phyloP scores from a whole-genome alignment of 1,140 invertebrate species.

The Pomacea maculata region DNA sequence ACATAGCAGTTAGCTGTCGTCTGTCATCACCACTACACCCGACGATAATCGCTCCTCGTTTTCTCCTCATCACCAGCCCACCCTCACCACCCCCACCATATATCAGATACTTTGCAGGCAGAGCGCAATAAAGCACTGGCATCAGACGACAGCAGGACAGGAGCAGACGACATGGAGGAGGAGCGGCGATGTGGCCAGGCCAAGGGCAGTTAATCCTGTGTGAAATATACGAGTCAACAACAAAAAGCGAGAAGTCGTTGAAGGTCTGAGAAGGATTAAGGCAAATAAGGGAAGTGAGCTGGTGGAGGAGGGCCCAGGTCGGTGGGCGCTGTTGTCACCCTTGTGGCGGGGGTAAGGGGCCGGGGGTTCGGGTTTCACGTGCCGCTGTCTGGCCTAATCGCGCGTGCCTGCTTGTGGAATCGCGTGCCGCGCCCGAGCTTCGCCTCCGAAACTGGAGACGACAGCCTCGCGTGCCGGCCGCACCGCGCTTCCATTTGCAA shows the following conservation, averaged over 20 bases:
- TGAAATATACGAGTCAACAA: slow-evolving; percentile 23
- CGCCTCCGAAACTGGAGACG: slow-evolving; percentile 21
- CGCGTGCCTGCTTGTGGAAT: slow-evolving; percentile 8
- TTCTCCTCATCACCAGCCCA: too few relatives aligned
- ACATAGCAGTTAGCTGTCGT: too few relatives aligned
- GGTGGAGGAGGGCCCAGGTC: too few relatives aligned
- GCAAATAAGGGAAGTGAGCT: slow-evolving; percentile 16
- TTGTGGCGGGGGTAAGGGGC: too few relatives aligned
- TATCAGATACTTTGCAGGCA: too few relatives aligned
- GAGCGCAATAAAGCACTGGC: too few relatives aligned
- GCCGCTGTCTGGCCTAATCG: slow-evolving; percentile 19
- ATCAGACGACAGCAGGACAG: too few relatives aligned
- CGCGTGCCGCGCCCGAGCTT: slow-evolving; percentile 1
- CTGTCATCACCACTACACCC: too few relatives aligned
- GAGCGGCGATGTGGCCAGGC: background rate
- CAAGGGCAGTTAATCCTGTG: slow-evolving; percentile 2
- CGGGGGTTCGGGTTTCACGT: slow-evolving; percentile 14
- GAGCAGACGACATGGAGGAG: background rate
- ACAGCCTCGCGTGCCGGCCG: slow-evolving; percentile 20
- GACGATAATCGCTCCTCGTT: too few relatives aligned
- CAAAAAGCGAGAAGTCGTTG: slow-evolving; percentile 4
- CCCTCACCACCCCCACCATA: too few relatives aligned
- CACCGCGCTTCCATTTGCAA: slow-evolving; percentile 24
- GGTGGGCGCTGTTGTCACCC: too few relatives aligned
- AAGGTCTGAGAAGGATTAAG: slow-evolving; percentile 11